Percentiles rank a stretch among this genome's conserved stretches.
Conservation (phyloP, 2,888 invertebrate species). For the Athetis lepigone region DNA sequence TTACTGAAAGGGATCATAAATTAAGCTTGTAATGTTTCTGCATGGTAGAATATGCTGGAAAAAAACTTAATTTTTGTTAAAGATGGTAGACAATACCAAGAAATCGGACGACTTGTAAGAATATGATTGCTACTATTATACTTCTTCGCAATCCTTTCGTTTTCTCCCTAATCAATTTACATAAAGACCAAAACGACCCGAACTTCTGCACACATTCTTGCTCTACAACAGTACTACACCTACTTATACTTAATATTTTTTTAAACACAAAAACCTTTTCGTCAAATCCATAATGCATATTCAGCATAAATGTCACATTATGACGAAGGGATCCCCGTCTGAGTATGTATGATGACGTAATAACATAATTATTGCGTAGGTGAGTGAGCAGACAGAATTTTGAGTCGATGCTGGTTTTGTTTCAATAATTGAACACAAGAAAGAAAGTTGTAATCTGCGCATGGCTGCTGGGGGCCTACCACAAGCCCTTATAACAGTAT, state of each 20-base stretch:
- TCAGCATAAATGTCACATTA: slow-evolving; percentile 50
- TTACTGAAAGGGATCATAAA: slow-evolving; percentile 6
- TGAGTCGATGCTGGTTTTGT: no score
- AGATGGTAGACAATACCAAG: no score
- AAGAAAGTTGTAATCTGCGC: no score
- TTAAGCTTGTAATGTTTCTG: neutral
- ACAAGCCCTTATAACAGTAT: no score
- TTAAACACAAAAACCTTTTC: slow-evolving; percentile 53
- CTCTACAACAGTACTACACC: slow-evolving; percentile 11
- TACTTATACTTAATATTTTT: slow-evolving; percentile 34
- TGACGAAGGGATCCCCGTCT: slow-evolving; percentile 5
- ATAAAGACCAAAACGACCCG: neutral
- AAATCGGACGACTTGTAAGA: no score
- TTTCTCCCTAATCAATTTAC: neutral
- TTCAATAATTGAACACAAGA: no score
- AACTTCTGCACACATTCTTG: slow-evolving; percentile 20
- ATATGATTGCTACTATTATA: no score
- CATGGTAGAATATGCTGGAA: neutral
- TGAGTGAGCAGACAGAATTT: slow-evolving; percentile 9
- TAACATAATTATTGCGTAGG: slow-evolving; percentile 40
- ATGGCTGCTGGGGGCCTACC: no score
- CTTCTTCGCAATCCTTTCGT: no score
- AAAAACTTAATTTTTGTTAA: no score
- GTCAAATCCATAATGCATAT: slow-evolving; percentile 61
- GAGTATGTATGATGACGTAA: slow-evolving; percentile 27